Percentiles rank a stretch among this genome's conserved stretches.
These are phyloP conservation scores for Metallyticus violacea DNA, from an alignment of 2,888 invertebrate species.

Conservation along the genomic window DNA sequence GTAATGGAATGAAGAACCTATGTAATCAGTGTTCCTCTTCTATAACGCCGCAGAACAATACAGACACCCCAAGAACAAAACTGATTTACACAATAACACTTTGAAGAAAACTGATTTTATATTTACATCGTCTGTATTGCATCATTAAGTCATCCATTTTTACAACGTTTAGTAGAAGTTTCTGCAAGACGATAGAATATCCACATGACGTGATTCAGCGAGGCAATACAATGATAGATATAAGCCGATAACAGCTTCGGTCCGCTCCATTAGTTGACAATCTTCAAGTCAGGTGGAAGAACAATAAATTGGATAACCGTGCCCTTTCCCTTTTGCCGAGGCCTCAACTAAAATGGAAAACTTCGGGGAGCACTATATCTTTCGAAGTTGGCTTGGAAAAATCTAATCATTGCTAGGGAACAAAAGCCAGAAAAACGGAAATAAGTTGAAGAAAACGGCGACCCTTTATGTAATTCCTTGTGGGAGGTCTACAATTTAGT, in stretches of 20 bases:
- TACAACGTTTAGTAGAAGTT: too few relatives aligned
- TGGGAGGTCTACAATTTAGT: neutral
- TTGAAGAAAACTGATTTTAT: too few relatives aligned
- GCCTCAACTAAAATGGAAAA: neutral
- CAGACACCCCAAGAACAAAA: too few relatives aligned
- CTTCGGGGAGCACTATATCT: neutral
- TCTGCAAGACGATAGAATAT: too few relatives aligned
- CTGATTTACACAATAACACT: too few relatives aligned
- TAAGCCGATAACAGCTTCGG: neutral
- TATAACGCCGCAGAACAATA: too few relatives aligned
- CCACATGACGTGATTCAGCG: neutral
- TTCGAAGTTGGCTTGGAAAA: neutral
- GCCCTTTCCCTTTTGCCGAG: neutral
- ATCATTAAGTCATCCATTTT: too few relatives aligned
- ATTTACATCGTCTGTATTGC: too few relatives aligned
- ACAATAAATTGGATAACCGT: constrained; percentile 4
- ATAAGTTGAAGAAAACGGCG: neutral
- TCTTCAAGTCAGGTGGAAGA: neutral
- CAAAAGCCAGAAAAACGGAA: neutral
- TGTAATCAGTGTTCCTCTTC: too few relatives aligned
- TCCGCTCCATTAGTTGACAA: neutral
- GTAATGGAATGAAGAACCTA: too few relatives aligned
- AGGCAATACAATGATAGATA: neutral
- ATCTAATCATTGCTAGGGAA: neutral
- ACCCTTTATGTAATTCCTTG: neutral